Base-by-base conservation (phyloP, 37 sponge, comb jelly and placozoan species). In the Spongilla lacustris region DNA sequence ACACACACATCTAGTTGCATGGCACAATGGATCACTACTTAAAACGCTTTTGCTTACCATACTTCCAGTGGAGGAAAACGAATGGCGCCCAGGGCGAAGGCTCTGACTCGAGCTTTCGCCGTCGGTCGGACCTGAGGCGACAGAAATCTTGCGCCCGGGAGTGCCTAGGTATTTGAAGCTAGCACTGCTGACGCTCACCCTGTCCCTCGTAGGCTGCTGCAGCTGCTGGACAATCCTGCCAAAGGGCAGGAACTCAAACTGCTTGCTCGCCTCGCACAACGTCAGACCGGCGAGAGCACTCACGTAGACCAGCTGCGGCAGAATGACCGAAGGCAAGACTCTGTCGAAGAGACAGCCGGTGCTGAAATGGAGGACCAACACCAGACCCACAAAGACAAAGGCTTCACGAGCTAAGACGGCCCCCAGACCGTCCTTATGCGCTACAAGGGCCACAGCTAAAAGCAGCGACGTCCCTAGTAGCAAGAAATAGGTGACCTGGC, bases 281-380 rank as follows among this genome's bases (percentile, higher is more conserved):
- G 84, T 50, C 50, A 87, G 41, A 3, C 83, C 92, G 26, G 84
- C 29, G 22, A 91, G 50, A 10, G 46, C 30, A 14, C 84, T 70
- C 14, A 75, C 50, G 38, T 83, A 50, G 58, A 84, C 88, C 11
- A 91, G 35, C 78, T 86, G 84, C 14, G 88, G 67, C 37, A 83
- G 76, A 13, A 91, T 0, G 32, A 85, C 11, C 21, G 83, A 11
- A 24, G 88, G 88, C 12, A 91, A 69, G 67, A 87, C 49, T 31
- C 69, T 58, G 22, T 76, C 26, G 68, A 91, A 91, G 24, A 87
- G 23, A n/a, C 66, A 38, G 32, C 22, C 4, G 0, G 70, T 6
- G 23, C 49, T 72, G 27, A 72, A 50, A 50, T 84, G 31, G 24
- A 81, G 76, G 10, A 87, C 10, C 24, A 83, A 1, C 0, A 71